Evolutionary conservation across 1,140 invertebrate species (phyloP).

Genomic region (Fopius arisanus): DNA sequence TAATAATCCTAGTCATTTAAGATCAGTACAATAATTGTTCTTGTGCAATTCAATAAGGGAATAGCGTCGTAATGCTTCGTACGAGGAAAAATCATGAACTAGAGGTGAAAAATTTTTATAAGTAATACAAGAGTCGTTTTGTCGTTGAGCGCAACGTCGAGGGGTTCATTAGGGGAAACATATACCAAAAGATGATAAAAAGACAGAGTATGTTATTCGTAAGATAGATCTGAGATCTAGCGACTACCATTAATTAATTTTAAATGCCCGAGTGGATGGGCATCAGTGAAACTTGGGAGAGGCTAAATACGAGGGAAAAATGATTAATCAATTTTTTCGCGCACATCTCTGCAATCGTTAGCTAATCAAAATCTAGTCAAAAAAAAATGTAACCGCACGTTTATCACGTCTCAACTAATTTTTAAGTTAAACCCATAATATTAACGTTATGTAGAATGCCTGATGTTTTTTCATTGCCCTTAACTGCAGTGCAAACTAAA

Average conservation of each 20-base stretch:
- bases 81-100: neutral
- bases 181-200: conserved; percentile 29
- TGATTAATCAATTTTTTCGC: conserved; percentile 1
- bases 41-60: conserved; percentile 1
- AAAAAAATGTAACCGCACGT: conserved; percentile 18
- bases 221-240: neutral
- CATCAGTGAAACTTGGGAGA: neutral
- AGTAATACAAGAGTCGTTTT: conserved; percentile 1
- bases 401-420: conserved; percentile 23
- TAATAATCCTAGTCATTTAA: conserved; percentile 22
- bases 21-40: conserved; percentile 12
- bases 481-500: neutral
- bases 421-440: conserved; percentile 5
- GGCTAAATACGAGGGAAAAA: neutral
- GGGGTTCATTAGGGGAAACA: conserved; percentile 27
- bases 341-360: conserved; percentile 21
- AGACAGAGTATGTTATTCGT: conserved; percentile 27
- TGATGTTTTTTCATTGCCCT: neutral
- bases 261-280: neutral
- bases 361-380: conserved; percentile 39
- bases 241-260: conserved; percentile 12
- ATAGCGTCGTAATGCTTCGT: neutral
- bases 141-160: conserved; percentile 15
- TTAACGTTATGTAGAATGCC: neutral
- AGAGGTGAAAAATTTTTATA: conserved; percentile 26